Evolutionary conservation across 2,113 vertebrate species (phyloP).

Genomic region (Pteruthius melanotis): DNA sequence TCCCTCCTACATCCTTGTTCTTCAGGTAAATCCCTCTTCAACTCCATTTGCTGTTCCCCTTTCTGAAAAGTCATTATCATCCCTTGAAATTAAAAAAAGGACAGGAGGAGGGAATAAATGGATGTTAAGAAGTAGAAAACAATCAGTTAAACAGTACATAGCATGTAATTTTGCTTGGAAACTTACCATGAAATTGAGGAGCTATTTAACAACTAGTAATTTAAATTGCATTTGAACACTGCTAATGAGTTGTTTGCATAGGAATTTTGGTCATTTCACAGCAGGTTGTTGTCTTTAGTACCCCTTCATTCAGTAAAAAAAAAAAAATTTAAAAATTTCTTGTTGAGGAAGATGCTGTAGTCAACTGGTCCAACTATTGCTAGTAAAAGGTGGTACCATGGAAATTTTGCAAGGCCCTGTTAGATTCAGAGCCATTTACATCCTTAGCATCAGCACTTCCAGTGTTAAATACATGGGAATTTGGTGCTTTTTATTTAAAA

Average conservation of each 20-base stretch:
- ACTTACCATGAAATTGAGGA: conserved; percentile 75
- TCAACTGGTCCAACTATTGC: neutral
- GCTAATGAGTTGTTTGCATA: conserved; percentile 75
- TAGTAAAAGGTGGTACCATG: neutral
- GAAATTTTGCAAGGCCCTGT: neutral
- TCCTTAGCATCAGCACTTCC: neutral
- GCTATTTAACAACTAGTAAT: conserved; percentile 75
- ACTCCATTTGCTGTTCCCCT: neutral
- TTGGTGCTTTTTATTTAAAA: neutral
- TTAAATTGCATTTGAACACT: conserved; percentile 76
- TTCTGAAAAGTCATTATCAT: conserved; percentile 62
- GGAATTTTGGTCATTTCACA: conserved; percentile 71
- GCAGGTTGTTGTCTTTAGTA: conserved; percentile 58
- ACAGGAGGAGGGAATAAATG: conserved; percentile 64
- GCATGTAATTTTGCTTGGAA: conserved; percentile 78
- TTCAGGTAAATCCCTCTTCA: conserved; percentile 65
- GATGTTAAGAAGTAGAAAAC: conserved; percentile 79
- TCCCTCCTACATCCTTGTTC: conserved; percentile 46
- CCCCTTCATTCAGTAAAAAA: conserved; percentile 50
- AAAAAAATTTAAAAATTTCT: neutral
- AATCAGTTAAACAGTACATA: conserved; percentile 78
- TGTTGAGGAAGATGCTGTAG: neutral
- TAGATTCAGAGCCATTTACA: neutral
- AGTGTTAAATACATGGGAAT: neutral
- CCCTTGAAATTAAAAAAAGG: conserved; percentile 64